These are phyloP conservation scores for Exocentrus adspersus DNA, from an alignment of 2,888 invertebrate genomes.

Conservation along the genomic window DNA sequence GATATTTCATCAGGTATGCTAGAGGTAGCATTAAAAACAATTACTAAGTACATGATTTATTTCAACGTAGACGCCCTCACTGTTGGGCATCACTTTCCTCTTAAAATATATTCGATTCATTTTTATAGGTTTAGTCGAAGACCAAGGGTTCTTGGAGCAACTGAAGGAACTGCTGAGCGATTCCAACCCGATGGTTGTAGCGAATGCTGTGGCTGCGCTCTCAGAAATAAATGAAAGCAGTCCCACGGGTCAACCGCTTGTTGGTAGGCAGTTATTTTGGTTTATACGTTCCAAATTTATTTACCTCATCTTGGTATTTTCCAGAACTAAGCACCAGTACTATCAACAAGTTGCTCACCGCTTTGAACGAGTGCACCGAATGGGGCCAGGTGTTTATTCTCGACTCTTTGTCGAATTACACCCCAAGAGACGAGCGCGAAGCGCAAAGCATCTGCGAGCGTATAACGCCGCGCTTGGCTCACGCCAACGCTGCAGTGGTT, in stretches of 20 bases:
- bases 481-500: conserved; percentile 99
- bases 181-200: conserved; percentile 99
- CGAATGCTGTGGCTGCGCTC: conserved; percentile 98
- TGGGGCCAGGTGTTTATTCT: conserved; percentile 99
- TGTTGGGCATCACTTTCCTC: no score
- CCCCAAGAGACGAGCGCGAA: conserved; percentile 95
- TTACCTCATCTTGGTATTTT: no score
- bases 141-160: conserved; percentile 97
- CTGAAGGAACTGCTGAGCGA: conserved; percentile 96
- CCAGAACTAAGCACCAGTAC: conserved; percentile 95
- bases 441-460: conserved; percentile 98
- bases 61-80: no score
- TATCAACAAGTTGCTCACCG: conserved; percentile 97
- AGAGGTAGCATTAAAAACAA: no score
- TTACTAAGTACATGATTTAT: no score
- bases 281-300: no score
- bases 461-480: conserved; percentile 96
- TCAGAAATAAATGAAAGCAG: conserved; percentile 99
- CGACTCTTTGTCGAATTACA: conserved; percentile 96
- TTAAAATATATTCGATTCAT: no score
- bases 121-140: conserved; percentile 66
- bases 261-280: conserved; percentile 72
- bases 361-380: conserved; percentile 98
- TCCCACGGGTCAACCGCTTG: conserved; percentile 91
- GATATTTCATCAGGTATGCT: conserved; percentile 85